Conservation (phyloP, 2,113 vertebrate species). For the Hippocampus mohnikei region DNA sequence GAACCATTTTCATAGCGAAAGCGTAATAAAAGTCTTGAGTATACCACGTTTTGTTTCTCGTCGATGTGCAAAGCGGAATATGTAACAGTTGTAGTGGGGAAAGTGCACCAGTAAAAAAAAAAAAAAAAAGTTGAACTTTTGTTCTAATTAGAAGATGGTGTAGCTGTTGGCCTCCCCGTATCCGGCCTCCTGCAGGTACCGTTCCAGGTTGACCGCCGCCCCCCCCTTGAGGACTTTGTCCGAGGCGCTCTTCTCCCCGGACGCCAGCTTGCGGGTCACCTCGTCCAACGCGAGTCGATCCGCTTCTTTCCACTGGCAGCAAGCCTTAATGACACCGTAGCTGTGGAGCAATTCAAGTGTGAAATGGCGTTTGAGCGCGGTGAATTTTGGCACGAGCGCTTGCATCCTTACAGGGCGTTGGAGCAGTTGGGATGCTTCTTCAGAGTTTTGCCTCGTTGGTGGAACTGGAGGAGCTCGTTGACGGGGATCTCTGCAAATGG, state of each 20-base stretch:
- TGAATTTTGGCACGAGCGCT: not conserved
- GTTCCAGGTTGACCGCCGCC: constrained; percentile 61
- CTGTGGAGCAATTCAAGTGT: constrained; percentile 53
- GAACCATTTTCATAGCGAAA: constrained; percentile 5
- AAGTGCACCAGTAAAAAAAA: constrained; percentile 19
- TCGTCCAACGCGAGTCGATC: constrained; percentile 72
- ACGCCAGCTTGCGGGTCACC: constrained; percentile 68
- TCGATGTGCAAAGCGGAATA: not conserved
- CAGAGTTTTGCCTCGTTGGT: constrained; percentile 82
- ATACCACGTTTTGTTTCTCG: not conserved
- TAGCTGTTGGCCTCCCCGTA: constrained; percentile 69
- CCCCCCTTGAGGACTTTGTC: constrained; percentile 79
- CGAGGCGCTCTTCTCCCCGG: constrained; percentile 73
- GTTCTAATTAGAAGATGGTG: constrained; percentile 67
- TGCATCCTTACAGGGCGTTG: constrained; percentile 75
- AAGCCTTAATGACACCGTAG: constrained; percentile 81
- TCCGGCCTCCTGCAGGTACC: constrained; percentile 73
- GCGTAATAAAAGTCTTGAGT: constrained; percentile 1
- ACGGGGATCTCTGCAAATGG: constrained; percentile 84
- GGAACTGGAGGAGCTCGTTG: constrained; percentile 80
- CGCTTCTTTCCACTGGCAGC: constrained; percentile 83
- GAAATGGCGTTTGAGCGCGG: not conserved
- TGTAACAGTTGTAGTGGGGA: constrained; percentile 1
- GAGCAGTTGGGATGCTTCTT: constrained; percentile 82
- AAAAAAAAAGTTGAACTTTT: not conserved